These are phyloP conservation scores for Physocephala rufipes DNA, from an alignment of 2,888 invertebrate genomes.

Conservation along the genomic window DNA sequence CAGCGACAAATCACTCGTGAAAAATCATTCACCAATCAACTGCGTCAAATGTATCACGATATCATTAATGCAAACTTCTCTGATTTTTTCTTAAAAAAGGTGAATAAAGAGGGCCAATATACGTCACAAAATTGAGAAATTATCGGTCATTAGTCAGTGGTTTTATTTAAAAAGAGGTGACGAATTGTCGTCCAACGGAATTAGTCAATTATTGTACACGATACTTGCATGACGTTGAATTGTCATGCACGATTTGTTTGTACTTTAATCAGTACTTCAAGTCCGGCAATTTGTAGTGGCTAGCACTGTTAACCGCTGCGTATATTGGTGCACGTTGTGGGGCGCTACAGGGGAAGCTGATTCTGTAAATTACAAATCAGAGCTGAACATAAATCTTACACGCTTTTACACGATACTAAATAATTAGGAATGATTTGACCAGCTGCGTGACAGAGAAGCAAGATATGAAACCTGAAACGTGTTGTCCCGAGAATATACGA, in stretches of 20 bases:
- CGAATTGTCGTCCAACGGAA: no score
- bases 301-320: background rate
- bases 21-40: background rate
- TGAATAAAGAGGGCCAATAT: no score
- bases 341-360: no score
- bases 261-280: no score
- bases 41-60: background rate
- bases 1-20: no score
- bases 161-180: no score
- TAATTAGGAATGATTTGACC: slow-evolving; percentile 29
- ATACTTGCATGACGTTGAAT: no score
- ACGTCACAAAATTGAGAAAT: no score
- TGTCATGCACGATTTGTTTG: no score
- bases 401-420: slow-evolving; percentile 28
- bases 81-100: background rate
- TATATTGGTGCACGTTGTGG: background rate
- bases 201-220: no score
- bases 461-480: background rate
- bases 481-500: background rate
- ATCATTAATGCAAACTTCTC: background rate
- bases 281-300: no score
- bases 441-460: background rate
- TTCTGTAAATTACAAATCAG: slow-evolving; percentile 35
- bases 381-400: slow-evolving; percentile 32
- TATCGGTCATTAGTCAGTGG: no score